A percentile compares a stretch with the other conserved stretches of the same genome.
Conservation (phyloP, 2,797 vertebrate species). For the Hippocampus kuda region DNA sequence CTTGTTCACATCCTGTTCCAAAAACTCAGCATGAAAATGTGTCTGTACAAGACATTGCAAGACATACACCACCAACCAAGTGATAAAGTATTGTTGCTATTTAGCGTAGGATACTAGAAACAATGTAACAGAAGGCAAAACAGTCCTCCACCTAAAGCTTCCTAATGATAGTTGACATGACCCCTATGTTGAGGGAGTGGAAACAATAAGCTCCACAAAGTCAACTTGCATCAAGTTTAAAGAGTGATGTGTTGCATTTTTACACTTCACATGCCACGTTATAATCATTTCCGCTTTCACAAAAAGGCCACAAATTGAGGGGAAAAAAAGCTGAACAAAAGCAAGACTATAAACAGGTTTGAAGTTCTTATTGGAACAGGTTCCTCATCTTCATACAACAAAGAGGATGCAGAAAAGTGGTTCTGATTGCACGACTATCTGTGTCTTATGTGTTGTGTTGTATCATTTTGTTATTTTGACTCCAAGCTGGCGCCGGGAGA, state of each 20-base stretch:
- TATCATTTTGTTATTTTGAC: not conserved
- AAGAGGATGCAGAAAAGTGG: too few species aligned
- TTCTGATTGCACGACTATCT: too few species aligned
- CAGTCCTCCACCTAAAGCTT: not conserved
- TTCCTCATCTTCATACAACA: too few species aligned
- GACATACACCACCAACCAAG: not conserved
- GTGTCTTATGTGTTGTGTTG: not conserved
- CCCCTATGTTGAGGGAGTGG: not conserved
- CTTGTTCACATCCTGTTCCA: not conserved
- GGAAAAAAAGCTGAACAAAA: not conserved
- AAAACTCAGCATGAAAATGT: not conserved
- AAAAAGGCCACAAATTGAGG: not conserved
- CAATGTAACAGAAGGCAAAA: not conserved
- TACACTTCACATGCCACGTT: not conserved
- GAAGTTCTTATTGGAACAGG: not conserved
- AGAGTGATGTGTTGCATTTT: not conserved
- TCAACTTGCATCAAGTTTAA: not conserved
- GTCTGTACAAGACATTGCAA: not conserved
- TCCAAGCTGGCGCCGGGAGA: too few species aligned
- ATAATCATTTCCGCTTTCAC: not conserved
- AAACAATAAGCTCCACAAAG: not conserved
- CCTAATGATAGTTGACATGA: not conserved
- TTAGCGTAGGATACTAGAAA: not conserved
- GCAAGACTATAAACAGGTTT: not conserved
- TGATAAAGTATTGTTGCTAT: not conserved